Evolutionary conservation across 2,888 invertebrate genomes (phyloP).

Genomic region (Caenorhabditis becei): DNA sequence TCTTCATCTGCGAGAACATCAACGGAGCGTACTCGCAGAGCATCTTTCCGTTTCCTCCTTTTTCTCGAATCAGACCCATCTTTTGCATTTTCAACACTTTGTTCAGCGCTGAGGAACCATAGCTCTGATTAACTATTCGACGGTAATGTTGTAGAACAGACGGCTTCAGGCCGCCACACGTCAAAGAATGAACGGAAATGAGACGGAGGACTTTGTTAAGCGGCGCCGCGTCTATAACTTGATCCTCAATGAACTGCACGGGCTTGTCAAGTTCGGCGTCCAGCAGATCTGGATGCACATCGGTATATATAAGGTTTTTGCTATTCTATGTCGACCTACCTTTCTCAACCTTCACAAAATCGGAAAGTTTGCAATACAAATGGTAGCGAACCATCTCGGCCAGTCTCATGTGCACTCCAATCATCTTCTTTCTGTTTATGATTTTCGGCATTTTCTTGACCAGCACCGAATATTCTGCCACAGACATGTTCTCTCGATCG

Average conservation of each 20-base stretch:
- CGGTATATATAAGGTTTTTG: neutral
- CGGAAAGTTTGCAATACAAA: constrained; percentile 61
- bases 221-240: constrained; percentile 86
- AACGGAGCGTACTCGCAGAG: constrained; percentile 64
- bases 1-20: constrained; percentile 64
- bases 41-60: constrained; percentile 63
- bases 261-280: constrained; percentile 93
- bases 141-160: constrained; percentile 88
- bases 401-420: constrained; percentile 65
- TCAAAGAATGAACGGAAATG: constrained; percentile 93
- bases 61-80: constrained; percentile 77
- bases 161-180: constrained; percentile 93
- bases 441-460: constrained; percentile 72
- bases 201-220: constrained; percentile 84
- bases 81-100: constrained; percentile 78
- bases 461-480: constrained; percentile 71
- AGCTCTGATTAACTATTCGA: constrained; percentile 74
- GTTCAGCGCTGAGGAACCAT: constrained; percentile 75
- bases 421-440: constrained; percentile 67
- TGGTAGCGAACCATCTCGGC: constrained; percentile 66
- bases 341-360: constrained; percentile 54
- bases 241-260: constrained; percentile 92
- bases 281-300: constrained; percentile 86
- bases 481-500: constrained; percentile 68
- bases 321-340: neutral